A percentile compares a stretch with the other conserved stretches of the same genome.
Conservation (phyloP, 2,888 invertebrate genomes). For the Lasioglossum figueresi region DNA sequence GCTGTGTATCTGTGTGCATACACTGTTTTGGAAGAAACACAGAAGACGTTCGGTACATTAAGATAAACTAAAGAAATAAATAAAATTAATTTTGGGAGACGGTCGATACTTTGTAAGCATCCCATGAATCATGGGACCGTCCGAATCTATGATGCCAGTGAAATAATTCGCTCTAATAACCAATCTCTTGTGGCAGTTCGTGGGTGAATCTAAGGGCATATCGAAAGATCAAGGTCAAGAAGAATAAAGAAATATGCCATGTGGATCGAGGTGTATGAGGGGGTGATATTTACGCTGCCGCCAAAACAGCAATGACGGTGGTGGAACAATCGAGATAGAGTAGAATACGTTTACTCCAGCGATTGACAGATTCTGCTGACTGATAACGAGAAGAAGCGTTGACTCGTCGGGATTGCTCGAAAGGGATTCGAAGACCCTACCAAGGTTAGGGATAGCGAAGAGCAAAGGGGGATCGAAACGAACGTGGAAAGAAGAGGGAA, state of each 20-base stretch:
- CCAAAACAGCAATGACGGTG: constrained; percentile 19
- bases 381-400: constrained; percentile 65
- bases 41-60: too few species aligned
- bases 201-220: background rate
- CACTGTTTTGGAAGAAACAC: too few species aligned
- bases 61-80: too few species aligned
- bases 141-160: constrained; percentile 7
- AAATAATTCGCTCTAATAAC: constrained; percentile 6
- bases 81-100: background rate
- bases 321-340: constrained; percentile 29
- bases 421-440: constrained; percentile 30
- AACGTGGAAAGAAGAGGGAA: constrained; percentile 12
- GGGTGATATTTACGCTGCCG: constrained; percentile 16
- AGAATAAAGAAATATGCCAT: constrained; percentile 51
- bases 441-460: constrained; percentile 16
- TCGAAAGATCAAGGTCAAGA: constrained; percentile 23
- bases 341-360: constrained; percentile 64
- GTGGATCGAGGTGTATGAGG: constrained; percentile 20
- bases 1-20: too few species aligned
- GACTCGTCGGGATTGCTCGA: constrained; percentile 60
- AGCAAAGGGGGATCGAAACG: constrained; percentile 27
- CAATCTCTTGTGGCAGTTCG: constrained; percentile 3
- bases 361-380: constrained; percentile 73
- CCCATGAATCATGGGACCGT: background rate
- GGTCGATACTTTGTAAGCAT: background rate